Evolutionary conservation across 2,888 invertebrate species (phyloP).

Genomic region (Nineta flava): DNA sequence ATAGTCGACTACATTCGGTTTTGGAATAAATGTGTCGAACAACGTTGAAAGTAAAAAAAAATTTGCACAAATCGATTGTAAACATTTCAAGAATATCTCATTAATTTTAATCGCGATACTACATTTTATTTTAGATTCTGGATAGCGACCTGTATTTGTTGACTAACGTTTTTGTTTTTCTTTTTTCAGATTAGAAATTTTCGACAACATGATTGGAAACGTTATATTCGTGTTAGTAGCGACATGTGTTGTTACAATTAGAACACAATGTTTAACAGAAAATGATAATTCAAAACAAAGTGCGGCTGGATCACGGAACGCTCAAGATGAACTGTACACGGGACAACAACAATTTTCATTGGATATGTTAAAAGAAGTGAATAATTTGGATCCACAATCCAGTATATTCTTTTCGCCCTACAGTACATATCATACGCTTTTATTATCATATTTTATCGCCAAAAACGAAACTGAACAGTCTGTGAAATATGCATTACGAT

Average conservation of each 20-base stretch:
- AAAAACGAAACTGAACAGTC: constrained; percentile 51
- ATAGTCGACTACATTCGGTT: too few species aligned
- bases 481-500: constrained; percentile 42
- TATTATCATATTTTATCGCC: constrained; percentile 64
- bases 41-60: too few species aligned
- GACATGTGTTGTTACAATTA: too few species aligned
- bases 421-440: constrained; percentile 65
- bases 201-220: background rate
- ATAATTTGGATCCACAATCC: constrained; percentile 44
- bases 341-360: constrained; percentile 55
- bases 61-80: too few species aligned
- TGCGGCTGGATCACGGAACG: constrained; percentile 20
- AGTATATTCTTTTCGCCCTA: constrained; percentile 82
- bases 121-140: too few species aligned
- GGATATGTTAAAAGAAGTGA: constrained; percentile 48
- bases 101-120: too few species aligned
- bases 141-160: too few species aligned
- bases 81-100: too few species aligned
- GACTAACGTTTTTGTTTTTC: too few species aligned
- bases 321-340: constrained; percentile 29
- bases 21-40: too few species aligned
- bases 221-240: background rate
- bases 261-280: constrained; percentile 30
- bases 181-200: background rate
- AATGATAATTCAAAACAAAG: constrained; percentile 24